Percentiles rank a stretch among this genome's conserved stretches.
These are phyloP conservation scores for Diachasma alloeum DNA, from an alignment of 1,140 invertebrate genomes.

Conservation along the genomic window DNA sequence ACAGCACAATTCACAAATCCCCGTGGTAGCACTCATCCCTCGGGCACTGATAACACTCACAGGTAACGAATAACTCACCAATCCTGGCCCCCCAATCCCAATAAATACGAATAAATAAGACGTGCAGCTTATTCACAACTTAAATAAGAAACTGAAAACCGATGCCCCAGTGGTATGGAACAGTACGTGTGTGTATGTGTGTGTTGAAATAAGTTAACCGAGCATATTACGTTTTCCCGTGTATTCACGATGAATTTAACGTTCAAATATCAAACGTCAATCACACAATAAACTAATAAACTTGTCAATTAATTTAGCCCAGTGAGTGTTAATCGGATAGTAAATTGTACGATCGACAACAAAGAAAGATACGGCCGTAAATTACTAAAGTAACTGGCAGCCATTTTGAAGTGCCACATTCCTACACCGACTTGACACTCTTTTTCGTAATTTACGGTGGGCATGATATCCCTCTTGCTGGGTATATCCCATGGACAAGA, in stretches of 20 bases:
- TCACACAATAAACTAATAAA: slow-evolving; percentile 15
- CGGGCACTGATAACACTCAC: too few species aligned
- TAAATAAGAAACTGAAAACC: background rate
- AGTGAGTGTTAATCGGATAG: slow-evolving; percentile 25
- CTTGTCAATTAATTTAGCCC: background rate
- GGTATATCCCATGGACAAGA: background rate
- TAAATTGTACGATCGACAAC: slow-evolving; percentile 60
- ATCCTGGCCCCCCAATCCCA: too few species aligned
- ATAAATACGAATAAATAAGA: background rate
- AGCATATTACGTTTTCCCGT: slow-evolving; percentile 53
- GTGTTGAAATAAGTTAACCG: slow-evolving; percentile 34
- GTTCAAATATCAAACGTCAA: background rate
- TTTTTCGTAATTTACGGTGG: slow-evolving; percentile 56
- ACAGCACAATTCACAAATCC: background rate
- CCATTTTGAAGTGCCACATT: slow-evolving; percentile 69
- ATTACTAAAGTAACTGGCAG: slow-evolving; percentile 66
- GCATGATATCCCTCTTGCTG: slow-evolving; percentile 4
- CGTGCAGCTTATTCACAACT: background rate
- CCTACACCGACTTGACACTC: slow-evolving; percentile 62
- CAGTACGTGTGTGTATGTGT: slow-evolving; percentile 33
- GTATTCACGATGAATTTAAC: slow-evolving; percentile 28
- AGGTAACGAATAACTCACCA: too few species aligned
- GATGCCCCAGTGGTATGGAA: background rate
- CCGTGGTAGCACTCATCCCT: background rate
- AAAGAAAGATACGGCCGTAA: slow-evolving; percentile 65